These are phyloP conservation scores for Otolemur garnettii DNA, from an alignment of 2,113 vertebrate genomes.

Conservation along the genomic window DNA sequence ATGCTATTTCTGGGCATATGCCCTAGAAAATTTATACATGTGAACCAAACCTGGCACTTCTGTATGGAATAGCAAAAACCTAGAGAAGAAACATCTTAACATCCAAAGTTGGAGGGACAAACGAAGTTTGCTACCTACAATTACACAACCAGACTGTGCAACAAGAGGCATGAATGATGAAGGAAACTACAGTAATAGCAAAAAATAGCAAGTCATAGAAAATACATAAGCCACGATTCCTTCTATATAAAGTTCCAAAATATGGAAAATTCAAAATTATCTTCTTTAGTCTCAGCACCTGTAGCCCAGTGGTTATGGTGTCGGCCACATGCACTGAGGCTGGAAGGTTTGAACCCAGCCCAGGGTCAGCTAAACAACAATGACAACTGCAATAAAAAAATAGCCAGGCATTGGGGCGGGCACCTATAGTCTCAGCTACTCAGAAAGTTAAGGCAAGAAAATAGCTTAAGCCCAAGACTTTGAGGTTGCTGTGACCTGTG, in stretches of 20 bases:
- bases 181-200: neutral
- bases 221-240: neutral
- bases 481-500: too few species aligned
- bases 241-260: neutral
- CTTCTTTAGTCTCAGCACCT: neutral
- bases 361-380: too few species aligned
- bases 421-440: too few species aligned
- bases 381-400: too few species aligned
- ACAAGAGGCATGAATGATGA: neutral
- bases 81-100: neutral
- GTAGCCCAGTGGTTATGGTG: too few species aligned
- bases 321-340: too few species aligned
- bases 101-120: neutral
- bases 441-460: too few species aligned
- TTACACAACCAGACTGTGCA: neutral
- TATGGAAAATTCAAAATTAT: conserved; percentile 33
- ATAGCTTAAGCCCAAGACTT: too few species aligned
- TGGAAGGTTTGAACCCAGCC: too few species aligned
- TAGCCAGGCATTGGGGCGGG: too few species aligned
- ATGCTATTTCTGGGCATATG: neutral
- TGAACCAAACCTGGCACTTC: neutral
- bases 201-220: neutral
- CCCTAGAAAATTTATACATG: neutral
- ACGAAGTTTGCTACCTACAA: neutral
- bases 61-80: neutral